These are phyloP conservation scores for Metaphire vulgaris DNA, from an alignment of 1,140 invertebrate species.

Conservation along the genomic window DNA sequence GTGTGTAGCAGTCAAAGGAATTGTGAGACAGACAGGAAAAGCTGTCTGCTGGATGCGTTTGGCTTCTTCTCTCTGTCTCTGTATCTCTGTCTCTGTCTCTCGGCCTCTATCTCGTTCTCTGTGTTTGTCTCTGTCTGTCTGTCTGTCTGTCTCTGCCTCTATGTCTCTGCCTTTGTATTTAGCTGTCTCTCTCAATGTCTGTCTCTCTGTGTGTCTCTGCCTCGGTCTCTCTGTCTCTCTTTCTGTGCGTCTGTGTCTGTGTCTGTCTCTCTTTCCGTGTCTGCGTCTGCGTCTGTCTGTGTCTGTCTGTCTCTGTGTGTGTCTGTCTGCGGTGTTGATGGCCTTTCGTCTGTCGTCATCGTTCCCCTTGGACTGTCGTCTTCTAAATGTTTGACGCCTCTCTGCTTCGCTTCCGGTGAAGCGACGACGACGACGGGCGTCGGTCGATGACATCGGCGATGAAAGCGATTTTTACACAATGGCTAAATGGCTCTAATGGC, in stretches of 20 bases:
- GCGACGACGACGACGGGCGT: no score
- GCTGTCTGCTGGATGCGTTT: not conserved
- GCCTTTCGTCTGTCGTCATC: not conserved
- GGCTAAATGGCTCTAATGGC: not conserved
- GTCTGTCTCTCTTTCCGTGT: not conserved
- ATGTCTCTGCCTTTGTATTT: not conserved
- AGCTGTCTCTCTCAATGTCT: not conserved
- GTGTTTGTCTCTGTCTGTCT: not conserved
- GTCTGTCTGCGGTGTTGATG: slow-evolving; percentile 1
- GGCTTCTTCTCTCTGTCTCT: not conserved
- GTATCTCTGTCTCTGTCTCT: not conserved
- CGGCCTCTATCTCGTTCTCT: not conserved
- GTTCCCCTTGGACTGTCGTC: no score
- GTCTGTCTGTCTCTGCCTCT: not conserved
- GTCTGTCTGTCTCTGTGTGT: slow-evolving; percentile 1
- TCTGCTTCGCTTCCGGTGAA: no score
- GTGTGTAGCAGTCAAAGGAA: no score
- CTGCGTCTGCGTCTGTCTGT: not conserved
- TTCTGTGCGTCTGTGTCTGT: not conserved
- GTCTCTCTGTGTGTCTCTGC: not conserved
- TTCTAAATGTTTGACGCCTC: no score
- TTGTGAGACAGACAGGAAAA: no score
- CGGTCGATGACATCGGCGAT: no score
- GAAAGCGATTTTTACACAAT: no score
- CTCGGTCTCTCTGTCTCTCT: not conserved